Conservation (phyloP, 2,888 invertebrate genomes). For the Aphodius granarius region DNA sequence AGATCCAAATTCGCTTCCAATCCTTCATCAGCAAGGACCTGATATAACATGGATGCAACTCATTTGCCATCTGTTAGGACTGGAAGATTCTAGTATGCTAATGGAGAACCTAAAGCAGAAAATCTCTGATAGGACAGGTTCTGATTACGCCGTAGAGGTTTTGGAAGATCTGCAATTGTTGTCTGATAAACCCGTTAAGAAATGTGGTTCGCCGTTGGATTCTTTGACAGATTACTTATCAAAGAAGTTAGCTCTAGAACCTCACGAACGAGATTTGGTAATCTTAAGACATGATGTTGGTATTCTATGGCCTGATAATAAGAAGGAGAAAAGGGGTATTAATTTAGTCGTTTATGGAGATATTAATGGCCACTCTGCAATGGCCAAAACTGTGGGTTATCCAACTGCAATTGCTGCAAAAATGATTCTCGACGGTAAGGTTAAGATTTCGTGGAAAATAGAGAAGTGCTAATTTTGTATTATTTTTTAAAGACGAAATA, state of each 20-base stretch:
- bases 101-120: constrained; percentile 89
- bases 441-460: not conserved
- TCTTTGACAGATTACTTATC: constrained; percentile 89
- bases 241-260: constrained; percentile 74
- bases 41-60: constrained; percentile 92
- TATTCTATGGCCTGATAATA: constrained; percentile 88
- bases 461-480: constrained; percentile 31
- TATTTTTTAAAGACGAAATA: constrained; percentile 78
- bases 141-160: constrained; percentile 68
- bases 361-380: constrained; percentile 82
- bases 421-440: constrained; percentile 92
- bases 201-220: constrained; percentile 86
- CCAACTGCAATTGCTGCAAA: constrained; percentile 95
- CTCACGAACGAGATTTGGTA: constrained; percentile 89
- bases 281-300: constrained; percentile 92
- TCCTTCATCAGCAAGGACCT: constrained; percentile 93
- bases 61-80: constrained; percentile 81
- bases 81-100: constrained; percentile 85
- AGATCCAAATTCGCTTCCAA: constrained; percentile 81
- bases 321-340: constrained; percentile 77
- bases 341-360: constrained; percentile 92
- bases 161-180: constrained; percentile 88
- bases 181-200: constrained; percentile 78
- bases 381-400: constrained; percentile 92
- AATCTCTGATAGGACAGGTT: constrained; percentile 78